Conservation (phyloP, 2,888 invertebrate genomes). For the Patella ulyssiponensis region DNA sequence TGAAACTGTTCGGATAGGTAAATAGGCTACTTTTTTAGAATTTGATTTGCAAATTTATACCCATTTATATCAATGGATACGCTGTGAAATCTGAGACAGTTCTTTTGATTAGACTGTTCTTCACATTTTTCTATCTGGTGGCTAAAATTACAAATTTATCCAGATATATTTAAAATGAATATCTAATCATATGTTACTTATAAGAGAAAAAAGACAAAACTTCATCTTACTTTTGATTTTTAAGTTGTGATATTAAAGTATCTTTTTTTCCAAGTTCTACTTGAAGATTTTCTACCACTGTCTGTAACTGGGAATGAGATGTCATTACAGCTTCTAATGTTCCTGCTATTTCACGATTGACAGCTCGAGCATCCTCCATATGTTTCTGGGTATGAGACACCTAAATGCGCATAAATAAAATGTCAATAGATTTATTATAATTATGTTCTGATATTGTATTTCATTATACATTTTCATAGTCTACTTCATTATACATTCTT, state of each 20-base stretch:
- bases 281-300: conserved; percentile 64
- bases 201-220: neutral
- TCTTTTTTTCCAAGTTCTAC: conserved; percentile 59
- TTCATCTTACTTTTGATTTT: conserved; percentile 49
- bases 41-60: too few relatives aligned
- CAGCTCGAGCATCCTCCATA: conserved; percentile 62
- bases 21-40: too few relatives aligned
- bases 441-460: too few relatives aligned
- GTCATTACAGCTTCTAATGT: conserved; percentile 68
- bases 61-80: too few relatives aligned
- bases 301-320: conserved; percentile 66
- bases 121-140: too few relatives aligned
- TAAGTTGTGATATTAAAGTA: conserved; percentile 51
- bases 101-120: too few relatives aligned
- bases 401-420: conserved; percentile 23
- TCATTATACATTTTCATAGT: too few relatives aligned
- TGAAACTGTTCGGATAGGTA: too few relatives aligned
- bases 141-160: conserved; percentile 38
- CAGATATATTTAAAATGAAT: conserved; percentile 24
- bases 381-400: conserved; percentile 54
- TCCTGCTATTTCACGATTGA: conserved; percentile 64
- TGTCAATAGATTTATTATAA: too few relatives aligned
- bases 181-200: neutral
- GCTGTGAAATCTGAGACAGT: too few relatives aligned
- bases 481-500: too few relatives aligned